Conservation (phyloP, 2,888 invertebrate genomes). For the Caenorhabditis zanzibari region DNA sequence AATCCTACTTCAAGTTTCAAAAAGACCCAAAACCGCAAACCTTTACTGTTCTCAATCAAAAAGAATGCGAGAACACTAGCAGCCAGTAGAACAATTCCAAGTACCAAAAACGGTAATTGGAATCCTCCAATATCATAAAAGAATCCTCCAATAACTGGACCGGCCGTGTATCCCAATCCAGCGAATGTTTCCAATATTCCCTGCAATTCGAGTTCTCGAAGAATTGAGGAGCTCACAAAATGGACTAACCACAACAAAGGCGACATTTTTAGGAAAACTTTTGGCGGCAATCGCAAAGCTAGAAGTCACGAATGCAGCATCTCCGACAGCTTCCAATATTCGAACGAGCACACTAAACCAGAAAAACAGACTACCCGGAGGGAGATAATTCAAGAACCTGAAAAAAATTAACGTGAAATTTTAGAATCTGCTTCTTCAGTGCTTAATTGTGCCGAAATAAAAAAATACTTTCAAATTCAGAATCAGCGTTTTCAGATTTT, state of each 20-base stretch:
- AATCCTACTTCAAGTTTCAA: too few relatives aligned
- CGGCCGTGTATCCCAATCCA: conserved; percentile 92
- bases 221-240: neutral
- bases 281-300: conserved; percentile 85
- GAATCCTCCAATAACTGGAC: conserved; percentile 93
- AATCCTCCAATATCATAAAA: conserved; percentile 86
- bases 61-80: conserved; percentile 77
- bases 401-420: neutral
- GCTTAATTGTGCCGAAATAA: too few relatives aligned
- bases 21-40: too few relatives aligned
- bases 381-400: conserved; percentile 82
- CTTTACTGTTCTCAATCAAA: conserved; percentile 77
- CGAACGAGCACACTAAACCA: conserved; percentile 81
- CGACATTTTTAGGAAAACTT: conserved; percentile 84
- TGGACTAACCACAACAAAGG: conserved; percentile 84
- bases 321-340: conserved; percentile 82
- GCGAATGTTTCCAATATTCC: conserved; percentile 88
- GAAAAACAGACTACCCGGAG: conserved; percentile 81
- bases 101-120: conserved; percentile 80
- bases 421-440: too few relatives aligned
- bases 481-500: neutral
- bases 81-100: conserved; percentile 77
- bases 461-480: too few relatives aligned
- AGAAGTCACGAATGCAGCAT: conserved; percentile 84
- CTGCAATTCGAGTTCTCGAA: conserved; percentile 70